These are phyloP conservation scores for Sebastes matsubarae DNA, from an alignment of 2,797 vertebrate species.

Conservation along the genomic window DNA sequence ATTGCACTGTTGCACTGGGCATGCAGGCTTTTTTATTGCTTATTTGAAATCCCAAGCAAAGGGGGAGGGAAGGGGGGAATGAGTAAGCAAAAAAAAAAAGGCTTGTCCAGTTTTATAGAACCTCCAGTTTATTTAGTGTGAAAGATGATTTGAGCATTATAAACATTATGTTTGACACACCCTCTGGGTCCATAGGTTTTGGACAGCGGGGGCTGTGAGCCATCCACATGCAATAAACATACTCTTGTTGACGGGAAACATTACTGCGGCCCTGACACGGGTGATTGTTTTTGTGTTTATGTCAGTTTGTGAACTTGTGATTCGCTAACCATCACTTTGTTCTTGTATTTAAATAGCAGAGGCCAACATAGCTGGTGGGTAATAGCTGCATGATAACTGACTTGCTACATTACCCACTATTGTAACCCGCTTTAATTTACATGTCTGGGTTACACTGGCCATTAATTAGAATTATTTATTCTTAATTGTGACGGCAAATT, in stretches of 20 bases:
- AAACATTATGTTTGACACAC: neutral
- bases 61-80: neutral
- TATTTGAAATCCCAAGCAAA: constrained; percentile 21
- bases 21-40: neutral
- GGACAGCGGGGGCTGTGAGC: neutral
- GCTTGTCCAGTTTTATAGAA: neutral
- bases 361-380: neutral
- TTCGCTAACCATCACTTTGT: neutral
- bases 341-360: neutral
- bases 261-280: neutral
- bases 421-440: neutral
- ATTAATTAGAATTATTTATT: neutral
- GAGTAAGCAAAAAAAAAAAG: neutral
- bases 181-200: neutral
- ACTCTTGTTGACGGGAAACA: neutral
- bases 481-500: neutral
- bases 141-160: neutral
- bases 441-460: neutral
- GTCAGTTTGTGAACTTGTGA: neutral
- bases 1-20: constrained; percentile 30
- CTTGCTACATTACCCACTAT: neutral
- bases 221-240: neutral
- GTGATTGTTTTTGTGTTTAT: neutral
- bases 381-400: neutral
- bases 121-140: neutral